Evolutionary conservation across 2,888 invertebrate genomes (phyloP).

Genomic region (Volucella inanis): DNA sequence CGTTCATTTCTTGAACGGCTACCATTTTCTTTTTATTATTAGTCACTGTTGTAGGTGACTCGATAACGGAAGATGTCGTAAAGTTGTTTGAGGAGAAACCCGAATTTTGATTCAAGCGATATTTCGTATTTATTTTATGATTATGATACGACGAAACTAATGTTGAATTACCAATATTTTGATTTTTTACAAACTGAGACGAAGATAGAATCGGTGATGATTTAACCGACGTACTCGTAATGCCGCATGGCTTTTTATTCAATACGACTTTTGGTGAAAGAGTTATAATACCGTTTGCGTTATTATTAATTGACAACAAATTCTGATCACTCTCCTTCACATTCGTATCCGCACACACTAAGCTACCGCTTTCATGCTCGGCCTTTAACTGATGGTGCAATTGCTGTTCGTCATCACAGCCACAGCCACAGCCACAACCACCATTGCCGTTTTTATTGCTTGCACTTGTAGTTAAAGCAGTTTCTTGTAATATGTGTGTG

Average conservation of each 20-base stretch:
- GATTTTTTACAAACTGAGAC: slow-evolving; percentile 59
- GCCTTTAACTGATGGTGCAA: slow-evolving; percentile 65
- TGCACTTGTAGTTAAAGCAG: slow-evolving; percentile 63
- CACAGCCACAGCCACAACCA: slow-evolving; percentile 33
- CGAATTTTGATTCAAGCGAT: slow-evolving; percentile 55
- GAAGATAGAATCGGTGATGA: slow-evolving; percentile 20
- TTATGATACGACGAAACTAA: slow-evolving; percentile 64
- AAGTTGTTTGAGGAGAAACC: slow-evolving; percentile 73
- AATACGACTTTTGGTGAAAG: slow-evolving; percentile 33
- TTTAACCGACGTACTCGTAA: slow-evolving; percentile 45
- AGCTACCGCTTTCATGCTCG: slow-evolving; percentile 58
- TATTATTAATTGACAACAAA: slow-evolving; percentile 75
- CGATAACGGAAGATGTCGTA: slow-evolving; percentile 62
- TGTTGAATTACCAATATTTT: slow-evolving; percentile 42
- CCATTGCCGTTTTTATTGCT: slow-evolving; percentile 45
- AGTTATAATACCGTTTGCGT: slow-evolving; percentile 41
- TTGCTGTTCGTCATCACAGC: slow-evolving; percentile 52
- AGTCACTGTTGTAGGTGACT: slow-evolving; percentile 71
- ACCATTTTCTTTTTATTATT: slow-evolving; percentile 84
- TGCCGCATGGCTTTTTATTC: slow-evolving; percentile 63
- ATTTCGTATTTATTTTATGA: slow-evolving; percentile 66
- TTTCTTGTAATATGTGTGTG: slow-evolving; percentile 64
- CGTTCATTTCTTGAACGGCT: slow-evolving; percentile 83
- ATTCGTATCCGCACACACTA: slow-evolving; percentile 45
- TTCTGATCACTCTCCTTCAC: slow-evolving; percentile 44